Base-by-base conservation (phyloP, 1,140 invertebrate genomes). In the Bombus sibiricus region DNA sequence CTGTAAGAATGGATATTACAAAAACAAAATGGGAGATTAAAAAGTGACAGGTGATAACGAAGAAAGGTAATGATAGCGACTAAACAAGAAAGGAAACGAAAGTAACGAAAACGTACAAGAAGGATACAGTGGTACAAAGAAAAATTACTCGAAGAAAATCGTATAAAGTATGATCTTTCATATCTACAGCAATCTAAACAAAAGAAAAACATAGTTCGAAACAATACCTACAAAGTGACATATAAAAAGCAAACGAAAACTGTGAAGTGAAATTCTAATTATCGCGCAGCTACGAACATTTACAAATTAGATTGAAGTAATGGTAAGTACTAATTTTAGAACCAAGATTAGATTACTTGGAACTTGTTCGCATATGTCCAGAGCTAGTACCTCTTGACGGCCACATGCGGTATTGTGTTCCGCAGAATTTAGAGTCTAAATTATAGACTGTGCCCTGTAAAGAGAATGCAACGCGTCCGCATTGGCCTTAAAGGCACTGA, bases 401-500 rank as follows among this genome's bases (percentile, higher is more conserved):
- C 66, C 57, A 32, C 37, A 72, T 32, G 22, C 37, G 10, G 34
- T 43, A 62, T 12, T 34, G 13, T 28, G 34, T 57, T 25, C n/a
- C 53, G 47, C 47, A 28, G n/a, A 79, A 85, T 86, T 84, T 83
- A 12, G 39, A 72, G 69, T 18, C 39, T 41, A 41, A 72, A n/a
- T 72, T 15, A 2, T 72, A 43, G 76, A 66, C 32, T 73, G 81
- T 83, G 81, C 73, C 68, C 41, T 62, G 32, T 64, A 25, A 78
- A 57, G 10, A 82, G 78, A 53, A 81, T 57, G 41, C 43, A 47
- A 86, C 34, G 74, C 47, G 22, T 53, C 28, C 28, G 57, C 62
- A 73, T 79, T 43, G 43, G 57, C 77, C 62, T 69, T 59, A 78
- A 91, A 91, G 90, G 90, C 90, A 91, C 90, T 91, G 59, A 84